Base-by-base conservation (phyloP, 2,888 invertebrate species). In the Omphaloscelis lunosa region DNA sequence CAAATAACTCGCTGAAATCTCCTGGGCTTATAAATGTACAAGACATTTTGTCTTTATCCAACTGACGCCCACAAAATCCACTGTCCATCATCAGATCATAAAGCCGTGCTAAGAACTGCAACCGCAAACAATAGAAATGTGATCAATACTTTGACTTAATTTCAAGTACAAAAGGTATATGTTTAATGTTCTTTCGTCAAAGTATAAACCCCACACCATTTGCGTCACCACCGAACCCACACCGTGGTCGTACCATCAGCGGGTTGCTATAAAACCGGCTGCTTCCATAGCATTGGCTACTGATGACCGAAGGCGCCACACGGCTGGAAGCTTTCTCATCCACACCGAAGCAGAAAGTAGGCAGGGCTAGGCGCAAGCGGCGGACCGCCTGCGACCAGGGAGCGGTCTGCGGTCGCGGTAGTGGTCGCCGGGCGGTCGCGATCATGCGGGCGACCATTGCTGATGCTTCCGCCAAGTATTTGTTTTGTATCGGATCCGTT, bases 191-290 rank as follows among this genome's bases (percentile, higher is more conserved):
- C 51, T 23, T 0, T 34, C 1, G 58, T 77, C 82, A 82, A 80
- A 77, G 65, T 72, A 77, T 75, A 48, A 73, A 62, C 58, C 80
- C 72, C 80, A 77, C 69, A 61, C 39, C 7, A 65, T 29, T 34
- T 23, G 27, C 56, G 62, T 61, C 65, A 71, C 68, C 83, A 81
- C 77, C 79, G 85, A 86, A 62, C 90, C 90, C 88, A 89, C 89
- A 89, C 89, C 86, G 88, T 86, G 88, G 73, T 80, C 95, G 92
- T 96, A 96, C 96, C 96, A 93, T 93, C 86, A 93, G 89, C 86
- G 95, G 94, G 92, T 95, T 93, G 92, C 93, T 93, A 92, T 95
- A 95, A 91, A 94, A 95, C 82, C 93, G 92, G 85, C 93, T 94
- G 89, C 92, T 91, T 75, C 94, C 93, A 88, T 91, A 92, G 85